Percentiles rank a stretch among this genome's conserved stretches.
These are phyloP conservation scores for Daktulosphaira vitifoliae DNA, from an alignment of 1,140 invertebrate species.

Conservation along the genomic window DNA sequence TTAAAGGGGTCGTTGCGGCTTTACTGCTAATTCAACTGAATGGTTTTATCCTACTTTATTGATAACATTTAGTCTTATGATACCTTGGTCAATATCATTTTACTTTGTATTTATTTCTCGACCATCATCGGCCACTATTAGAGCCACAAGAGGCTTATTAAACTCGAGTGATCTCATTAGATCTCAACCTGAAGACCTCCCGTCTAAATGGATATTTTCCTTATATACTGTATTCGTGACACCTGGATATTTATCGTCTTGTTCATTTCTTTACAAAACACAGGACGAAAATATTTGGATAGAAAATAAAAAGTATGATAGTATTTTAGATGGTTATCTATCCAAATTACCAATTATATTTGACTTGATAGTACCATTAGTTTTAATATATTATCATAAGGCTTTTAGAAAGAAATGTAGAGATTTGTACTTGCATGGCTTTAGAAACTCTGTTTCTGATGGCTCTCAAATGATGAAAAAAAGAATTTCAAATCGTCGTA, in stretches of 20 bases:
- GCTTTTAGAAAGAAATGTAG: constrained; percentile 21
- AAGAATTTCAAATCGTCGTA: neutral
- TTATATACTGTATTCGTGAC: neutral
- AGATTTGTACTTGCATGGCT: constrained; percentile 14
- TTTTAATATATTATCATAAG: constrained; percentile 7
- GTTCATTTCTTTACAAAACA: neutral
- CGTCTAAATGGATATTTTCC: neutral
- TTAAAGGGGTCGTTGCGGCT: constrained; percentile 24
- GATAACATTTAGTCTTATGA: constrained; percentile 7
- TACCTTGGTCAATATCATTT: constrained; percentile 22
- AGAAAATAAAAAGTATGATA: neutral
- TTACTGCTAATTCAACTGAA: constrained; percentile 3
- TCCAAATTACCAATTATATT: neutral
- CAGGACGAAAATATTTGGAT: neutral
- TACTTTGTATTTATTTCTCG: constrained; percentile 7
- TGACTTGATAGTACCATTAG: constrained; percentile 11
- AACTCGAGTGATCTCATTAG: neutral
- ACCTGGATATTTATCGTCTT: neutral
- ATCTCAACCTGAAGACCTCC: neutral
- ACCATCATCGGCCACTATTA: neutral
- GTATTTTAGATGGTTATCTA: neutral
- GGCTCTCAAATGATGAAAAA: neutral
- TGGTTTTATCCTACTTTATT: constrained; percentile 13
- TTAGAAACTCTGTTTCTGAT: constrained; percentile 20
- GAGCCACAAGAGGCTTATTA: neutral